These are phyloP conservation scores for Caenorhabditis sp. DNA, from an alignment of 2,888 invertebrate species.

Conservation along the genomic window DNA sequence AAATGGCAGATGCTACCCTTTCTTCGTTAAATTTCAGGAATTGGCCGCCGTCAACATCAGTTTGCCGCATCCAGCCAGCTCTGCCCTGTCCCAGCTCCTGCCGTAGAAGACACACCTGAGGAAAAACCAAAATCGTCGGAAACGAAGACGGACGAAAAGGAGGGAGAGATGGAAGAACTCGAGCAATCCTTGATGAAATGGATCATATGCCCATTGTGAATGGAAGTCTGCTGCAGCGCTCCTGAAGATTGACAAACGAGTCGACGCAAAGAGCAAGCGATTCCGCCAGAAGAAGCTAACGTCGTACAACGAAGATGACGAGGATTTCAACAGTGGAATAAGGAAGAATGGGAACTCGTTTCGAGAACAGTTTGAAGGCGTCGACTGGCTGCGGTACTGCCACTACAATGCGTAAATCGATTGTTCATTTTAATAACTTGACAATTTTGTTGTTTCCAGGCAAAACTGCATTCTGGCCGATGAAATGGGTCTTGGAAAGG, in stretches of 20 bases:
- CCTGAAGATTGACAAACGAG: conserved; percentile 91
- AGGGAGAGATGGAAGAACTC: conserved; percentile 79
- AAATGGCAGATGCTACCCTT: too few relatives aligned
- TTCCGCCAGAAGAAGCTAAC: conserved; percentile 89
- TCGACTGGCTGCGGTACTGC: conserved; percentile 98
- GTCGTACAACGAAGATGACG: conserved; percentile 72
- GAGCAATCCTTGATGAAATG: conserved; percentile 85
- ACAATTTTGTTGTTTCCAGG: too few relatives aligned
- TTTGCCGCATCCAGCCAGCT: too few relatives aligned
- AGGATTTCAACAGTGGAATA: conserved; percentile 96
- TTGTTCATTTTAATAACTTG: too few relatives aligned
- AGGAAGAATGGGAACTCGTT: conserved; percentile 95
- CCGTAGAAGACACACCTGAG: conserved; percentile 70
- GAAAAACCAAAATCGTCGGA: conserved; percentile 83
- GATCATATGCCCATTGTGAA: conserved; percentile 97
- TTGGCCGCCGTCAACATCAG: too few relatives aligned
- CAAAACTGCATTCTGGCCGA: conserved; percentile 99
- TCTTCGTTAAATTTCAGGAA: too few relatives aligned
- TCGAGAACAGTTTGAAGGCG: conserved; percentile 96
- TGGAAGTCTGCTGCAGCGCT: conserved; percentile 90
- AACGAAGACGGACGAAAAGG: conserved; percentile 71
- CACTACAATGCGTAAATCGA: conserved; percentile 92
- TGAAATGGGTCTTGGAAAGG: conserved; percentile 99
- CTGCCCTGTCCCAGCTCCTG: too few relatives aligned
- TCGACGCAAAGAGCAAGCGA: conserved; percentile 94